phyloP scores from a whole-genome alignment of 2,113 vertebrate genomes.

The Gymnogyps californianus region DNA sequence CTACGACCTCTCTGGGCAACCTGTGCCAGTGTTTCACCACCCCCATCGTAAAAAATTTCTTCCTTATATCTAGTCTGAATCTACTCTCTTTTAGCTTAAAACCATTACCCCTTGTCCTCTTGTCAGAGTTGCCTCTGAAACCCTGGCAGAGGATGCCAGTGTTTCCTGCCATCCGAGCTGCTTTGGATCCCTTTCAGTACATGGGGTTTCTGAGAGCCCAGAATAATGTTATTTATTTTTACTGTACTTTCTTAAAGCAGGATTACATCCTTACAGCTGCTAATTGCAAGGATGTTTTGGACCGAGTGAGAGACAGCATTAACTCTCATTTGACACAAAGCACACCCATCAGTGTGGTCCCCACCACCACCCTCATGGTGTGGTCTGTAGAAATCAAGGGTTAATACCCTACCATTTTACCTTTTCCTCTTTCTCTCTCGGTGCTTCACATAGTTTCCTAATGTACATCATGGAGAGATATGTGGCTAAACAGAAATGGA shows the following conservation, averaged over 20 bases:
- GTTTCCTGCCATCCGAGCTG: neutral
- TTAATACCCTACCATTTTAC: slow-evolving; percentile 36
- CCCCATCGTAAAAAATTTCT: neutral
- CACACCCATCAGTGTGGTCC: neutral
- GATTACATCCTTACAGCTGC: neutral
- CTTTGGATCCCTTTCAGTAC: neutral
- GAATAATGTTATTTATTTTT: neutral
- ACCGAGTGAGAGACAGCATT: neutral
- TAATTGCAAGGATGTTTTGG: neutral
- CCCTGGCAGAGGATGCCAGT: neutral
- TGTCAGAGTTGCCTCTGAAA: neutral
- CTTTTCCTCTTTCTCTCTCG: slow-evolving; percentile 56
- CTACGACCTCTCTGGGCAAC: neutral
- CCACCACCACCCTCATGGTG: slow-evolving; percentile 58
- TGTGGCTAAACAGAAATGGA: slow-evolving; percentile 63
- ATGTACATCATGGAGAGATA: slow-evolving; percentile 59
- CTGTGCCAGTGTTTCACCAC: neutral
- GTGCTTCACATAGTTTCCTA: slow-evolving; percentile 62
- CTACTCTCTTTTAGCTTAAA: neutral
- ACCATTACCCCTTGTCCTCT: neutral
- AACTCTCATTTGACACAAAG: neutral
- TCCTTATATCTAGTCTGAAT: neutral
- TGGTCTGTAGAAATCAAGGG: neutral
- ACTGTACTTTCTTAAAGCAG: neutral
- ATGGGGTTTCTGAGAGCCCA: neutral